Percentiles rank a stretch among this genome's conserved stretches.
Conservation (phyloP, 92 coral and sea anemone genomes). For the Meandrina meandrites region DNA sequence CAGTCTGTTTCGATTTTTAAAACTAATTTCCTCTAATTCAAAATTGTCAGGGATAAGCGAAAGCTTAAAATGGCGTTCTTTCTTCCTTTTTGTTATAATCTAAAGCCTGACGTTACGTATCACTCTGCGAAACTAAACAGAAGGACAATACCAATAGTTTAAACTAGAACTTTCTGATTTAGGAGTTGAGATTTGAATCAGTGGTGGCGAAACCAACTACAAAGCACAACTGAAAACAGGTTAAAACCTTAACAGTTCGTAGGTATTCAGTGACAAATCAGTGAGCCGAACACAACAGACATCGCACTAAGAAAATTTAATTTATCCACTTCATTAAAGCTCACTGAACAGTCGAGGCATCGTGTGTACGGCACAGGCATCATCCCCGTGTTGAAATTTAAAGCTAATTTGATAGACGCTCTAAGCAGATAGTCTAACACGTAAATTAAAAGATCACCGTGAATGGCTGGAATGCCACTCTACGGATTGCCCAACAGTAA, state of each 20-base stretch:
- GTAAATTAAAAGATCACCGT: not conserved
- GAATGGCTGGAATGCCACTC: not conserved
- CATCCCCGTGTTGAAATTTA: not conserved
- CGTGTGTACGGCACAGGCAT: not conserved
- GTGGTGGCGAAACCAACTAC: not conserved
- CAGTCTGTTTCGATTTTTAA: not conserved
- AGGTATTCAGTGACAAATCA: slow-evolving; percentile 2
- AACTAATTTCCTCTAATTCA: not conserved
- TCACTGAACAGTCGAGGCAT: not conserved
- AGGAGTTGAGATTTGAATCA: not conserved
- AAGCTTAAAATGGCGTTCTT: not conserved
- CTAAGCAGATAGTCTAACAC: not conserved
- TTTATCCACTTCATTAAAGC: slow-evolving; percentile 6
- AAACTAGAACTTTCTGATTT: not conserved
- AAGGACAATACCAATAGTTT: not conserved
- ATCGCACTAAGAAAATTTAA: not conserved
- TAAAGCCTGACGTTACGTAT: too few species aligned
- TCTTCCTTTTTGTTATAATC: too few species aligned
- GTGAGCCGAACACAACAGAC: not conserved
- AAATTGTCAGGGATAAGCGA: not conserved
- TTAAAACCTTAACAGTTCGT: not conserved
- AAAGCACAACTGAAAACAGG: not conserved
- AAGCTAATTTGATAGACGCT: not conserved
- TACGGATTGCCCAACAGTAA: not conserved
- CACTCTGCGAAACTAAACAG: not conserved